These are phyloP conservation scores for Hipposideros armiger DNA, from an alignment of 2,113 vertebrate genomes.

Conservation along the genomic window DNA sequence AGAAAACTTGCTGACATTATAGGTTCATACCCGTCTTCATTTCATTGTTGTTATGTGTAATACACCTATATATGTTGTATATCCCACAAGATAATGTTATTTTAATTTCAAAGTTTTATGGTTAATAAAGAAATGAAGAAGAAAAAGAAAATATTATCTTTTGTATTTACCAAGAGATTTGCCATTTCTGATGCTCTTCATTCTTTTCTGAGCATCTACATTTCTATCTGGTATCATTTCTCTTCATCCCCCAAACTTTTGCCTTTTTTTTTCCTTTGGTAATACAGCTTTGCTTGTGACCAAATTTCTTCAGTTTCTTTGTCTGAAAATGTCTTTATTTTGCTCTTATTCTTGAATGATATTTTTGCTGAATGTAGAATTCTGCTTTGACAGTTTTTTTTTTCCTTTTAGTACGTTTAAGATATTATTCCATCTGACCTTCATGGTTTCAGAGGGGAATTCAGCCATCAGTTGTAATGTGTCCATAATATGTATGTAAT, in stretches of 20 bases:
- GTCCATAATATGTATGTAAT: not conserved
- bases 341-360: constrained; percentile 43
- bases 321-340: constrained; percentile 48
- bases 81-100: not conserved
- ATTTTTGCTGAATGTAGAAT: constrained; percentile 35
- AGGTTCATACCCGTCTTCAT: not conserved
- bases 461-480: not conserved
- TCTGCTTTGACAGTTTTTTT: constrained; percentile 1
- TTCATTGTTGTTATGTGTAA: constrained; percentile 25
- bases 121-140: constrained; percentile 51
- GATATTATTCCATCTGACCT: not conserved
- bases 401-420: constrained; percentile 22
- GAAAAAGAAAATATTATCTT: not conserved
- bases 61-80: not conserved
- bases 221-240: constrained; percentile 26
- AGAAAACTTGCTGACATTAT: constrained; percentile 11
- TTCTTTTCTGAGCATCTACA: not conserved
- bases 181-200: not conserved
- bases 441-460: not conserved
- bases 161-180: constrained; percentile 10
- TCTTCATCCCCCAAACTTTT: not conserved
- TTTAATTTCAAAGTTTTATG: constrained; percentile 44
- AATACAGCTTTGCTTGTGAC: constrained; percentile 15
- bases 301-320: constrained; percentile 9
- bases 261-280: not conserved